These are phyloP conservation scores for Phalacrocorax aristotelis DNA, from an alignment of 2,113 vertebrate species.

Conservation along the genomic window DNA sequence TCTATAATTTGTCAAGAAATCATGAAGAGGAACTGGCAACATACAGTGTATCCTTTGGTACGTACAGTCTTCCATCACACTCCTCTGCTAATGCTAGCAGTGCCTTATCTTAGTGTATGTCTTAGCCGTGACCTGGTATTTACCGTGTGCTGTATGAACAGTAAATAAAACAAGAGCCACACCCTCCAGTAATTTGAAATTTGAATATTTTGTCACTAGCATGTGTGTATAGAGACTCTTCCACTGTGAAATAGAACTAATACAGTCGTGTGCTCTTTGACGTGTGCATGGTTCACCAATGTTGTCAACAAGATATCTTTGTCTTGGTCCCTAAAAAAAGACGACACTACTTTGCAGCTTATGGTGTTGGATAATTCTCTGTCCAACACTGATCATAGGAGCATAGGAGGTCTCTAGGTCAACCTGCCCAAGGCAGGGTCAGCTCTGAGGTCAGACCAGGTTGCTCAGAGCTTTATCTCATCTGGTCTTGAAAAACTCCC, in stretches of 20 bases:
- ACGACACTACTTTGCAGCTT: neutral
- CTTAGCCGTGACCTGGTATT: neutral
- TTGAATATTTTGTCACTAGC: neutral
- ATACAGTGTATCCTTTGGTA: constrained; percentile 86
- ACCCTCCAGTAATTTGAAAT: neutral
- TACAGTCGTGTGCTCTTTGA: neutral
- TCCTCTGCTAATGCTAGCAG: neutral
- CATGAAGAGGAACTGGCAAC: constrained; percentile 71
- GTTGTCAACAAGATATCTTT: neutral
- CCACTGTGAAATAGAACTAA: neutral
- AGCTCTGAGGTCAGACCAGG: neutral
- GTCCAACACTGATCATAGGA: neutral
- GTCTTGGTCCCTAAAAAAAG: neutral
- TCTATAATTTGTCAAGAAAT: constrained; percentile 78
- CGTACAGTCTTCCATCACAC: neutral
- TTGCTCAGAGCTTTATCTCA: neutral
- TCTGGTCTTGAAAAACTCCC: neutral
- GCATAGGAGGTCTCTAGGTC: neutral
- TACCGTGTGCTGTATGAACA: neutral
- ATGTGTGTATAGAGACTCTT: neutral
- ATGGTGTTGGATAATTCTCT: neutral
- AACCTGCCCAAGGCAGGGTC: neutral
- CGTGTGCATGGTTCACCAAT: rapidly evolving
- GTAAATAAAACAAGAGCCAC: neutral
- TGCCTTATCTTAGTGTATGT: neutral